These are phyloP conservation scores for Agrilus planipennis DNA, from an alignment of 1,140 invertebrate genomes.

Conservation along the genomic window DNA sequence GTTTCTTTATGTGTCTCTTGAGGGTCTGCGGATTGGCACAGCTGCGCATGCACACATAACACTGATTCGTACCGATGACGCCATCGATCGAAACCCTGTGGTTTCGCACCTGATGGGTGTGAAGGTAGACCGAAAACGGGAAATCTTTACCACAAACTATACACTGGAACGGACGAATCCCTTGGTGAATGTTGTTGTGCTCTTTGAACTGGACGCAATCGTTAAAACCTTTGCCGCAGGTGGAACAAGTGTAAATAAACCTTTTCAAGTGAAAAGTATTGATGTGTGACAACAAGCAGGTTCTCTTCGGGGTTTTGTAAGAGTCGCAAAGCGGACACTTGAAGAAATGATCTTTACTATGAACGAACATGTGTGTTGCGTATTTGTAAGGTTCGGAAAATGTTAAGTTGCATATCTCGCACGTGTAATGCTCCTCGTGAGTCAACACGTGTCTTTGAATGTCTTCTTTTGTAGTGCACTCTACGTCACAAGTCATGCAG, in stretches of 20 bases:
- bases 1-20: conserved; percentile 14
- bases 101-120: conserved; percentile 19
- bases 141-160: conserved; percentile 23
- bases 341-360: neutral
- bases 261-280: conserved; percentile 21
- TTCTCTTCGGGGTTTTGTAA: conserved; percentile 17
- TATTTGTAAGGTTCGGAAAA: conserved; percentile 20
- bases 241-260: conserved; percentile 36
- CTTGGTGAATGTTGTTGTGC: conserved; percentile 52
- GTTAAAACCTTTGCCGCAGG: conserved; percentile 40
- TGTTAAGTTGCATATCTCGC: conserved; percentile 15
- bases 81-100: conserved; percentile 23
- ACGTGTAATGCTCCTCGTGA: conserved; percentile 20
- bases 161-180: conserved; percentile 49
- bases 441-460: conserved; percentile 21
- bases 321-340: conserved; percentile 18
- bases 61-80: conserved; percentile 19
- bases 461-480: conserved; percentile 18
- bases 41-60: conserved; percentile 18
- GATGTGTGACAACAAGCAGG: conserved; percentile 20
- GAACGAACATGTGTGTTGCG: conserved; percentile 16
- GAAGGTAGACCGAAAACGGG: conserved; percentile 21
- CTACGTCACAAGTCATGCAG: conserved; percentile 21
- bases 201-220: conserved; percentile 28
- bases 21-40: conserved; percentile 18